These are phyloP conservation scores for Saxidomus purpurata DNA, from an alignment of 1,140 invertebrate genomes.

Conservation along the genomic window DNA sequence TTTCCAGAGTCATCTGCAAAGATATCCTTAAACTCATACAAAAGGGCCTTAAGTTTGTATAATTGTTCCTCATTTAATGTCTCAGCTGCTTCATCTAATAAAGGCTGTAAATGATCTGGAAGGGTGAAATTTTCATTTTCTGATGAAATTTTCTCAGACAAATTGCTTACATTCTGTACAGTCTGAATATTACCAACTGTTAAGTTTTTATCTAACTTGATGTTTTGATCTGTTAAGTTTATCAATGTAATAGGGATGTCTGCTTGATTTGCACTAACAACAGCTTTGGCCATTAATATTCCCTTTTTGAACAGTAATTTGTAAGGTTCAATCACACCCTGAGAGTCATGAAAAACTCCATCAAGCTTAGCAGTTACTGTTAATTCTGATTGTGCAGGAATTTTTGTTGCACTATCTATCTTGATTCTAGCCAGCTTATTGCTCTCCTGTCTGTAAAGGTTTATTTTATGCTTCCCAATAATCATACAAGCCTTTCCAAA, in stretches of 20 bases:
- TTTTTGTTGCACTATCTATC: background rate
- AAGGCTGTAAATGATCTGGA: too few relatives aligned
- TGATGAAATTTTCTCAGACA: too few relatives aligned
- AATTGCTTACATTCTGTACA: background rate
- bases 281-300: constrained; percentile 25
- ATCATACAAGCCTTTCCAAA: constrained; percentile 44
- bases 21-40: constrained; percentile 6
- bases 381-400: constrained; percentile 33
- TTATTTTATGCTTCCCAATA: constrained; percentile 43
- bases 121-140: background rate
- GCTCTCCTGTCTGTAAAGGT: constrained; percentile 2
- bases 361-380: constrained; percentile 31
- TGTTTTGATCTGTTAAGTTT: constrained; percentile 20
- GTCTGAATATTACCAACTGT: constrained; percentile 20
- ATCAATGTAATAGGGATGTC: constrained; percentile 15
- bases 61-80: background rate
- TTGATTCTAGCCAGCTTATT: constrained; percentile 29
- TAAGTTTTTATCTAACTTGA: constrained; percentile 21
- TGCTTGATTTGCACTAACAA: constrained; percentile 5
- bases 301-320: constrained; percentile 13
- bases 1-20: constrained; percentile 29
- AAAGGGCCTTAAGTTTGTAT: background rate
- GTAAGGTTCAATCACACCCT: constrained; percentile 41
- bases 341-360: background rate
- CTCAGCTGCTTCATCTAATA: too few relatives aligned